Evolutionary conservation across 2,888 invertebrate genomes (phyloP), one percentile per base, ranked within the genome.

Genomic region (Ornithoptera priamus): DNA sequence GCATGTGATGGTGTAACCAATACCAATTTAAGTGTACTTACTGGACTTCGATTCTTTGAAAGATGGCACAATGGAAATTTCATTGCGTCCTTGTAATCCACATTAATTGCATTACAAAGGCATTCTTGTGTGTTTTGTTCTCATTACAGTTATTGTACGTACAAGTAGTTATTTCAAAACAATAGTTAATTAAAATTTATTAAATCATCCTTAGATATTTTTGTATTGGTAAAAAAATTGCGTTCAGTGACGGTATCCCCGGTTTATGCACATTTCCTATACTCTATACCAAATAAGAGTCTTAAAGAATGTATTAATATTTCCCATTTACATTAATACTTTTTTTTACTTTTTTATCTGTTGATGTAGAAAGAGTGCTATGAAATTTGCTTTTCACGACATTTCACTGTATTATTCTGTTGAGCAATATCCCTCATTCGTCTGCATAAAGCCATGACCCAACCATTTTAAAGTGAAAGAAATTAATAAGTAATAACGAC

Each of bases 31-130:
- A 12, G 57, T 20, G 20, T 8, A 53, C 6, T n/a, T 1, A 53
- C 15, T 57, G 20, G 57, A 57, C n/a, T 20, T 57, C 65, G 15
- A 15, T 65, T 65, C 57, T 58, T 39, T n/a, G 58, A 65, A 65
- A 65, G 8, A 42, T 58, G 18, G 18, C 65, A 65, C 65, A 65
- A 65, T 65, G 58, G 42, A 39, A 65, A 65, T 65, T 65, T 36
- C 65, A 58, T 58, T 58, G 56, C 56, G 57, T 20, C 53, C 22
- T 2, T 65, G 65, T 53, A 58, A 65, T 20, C 12, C 10, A 56
- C 20, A 57, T 57, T 50, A 50, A 18, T 20, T 22, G 18, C 57
- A 20, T 57, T 57, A 57, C 20, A 20, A 20, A 18, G 8, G 57
- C 57, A 57, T 57, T 57, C 57, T 57, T n/a, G 18, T 57, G n/a